Conservation (phyloP, 2,113 vertebrate species). For the Gasterosteus nipponicus region DNA sequence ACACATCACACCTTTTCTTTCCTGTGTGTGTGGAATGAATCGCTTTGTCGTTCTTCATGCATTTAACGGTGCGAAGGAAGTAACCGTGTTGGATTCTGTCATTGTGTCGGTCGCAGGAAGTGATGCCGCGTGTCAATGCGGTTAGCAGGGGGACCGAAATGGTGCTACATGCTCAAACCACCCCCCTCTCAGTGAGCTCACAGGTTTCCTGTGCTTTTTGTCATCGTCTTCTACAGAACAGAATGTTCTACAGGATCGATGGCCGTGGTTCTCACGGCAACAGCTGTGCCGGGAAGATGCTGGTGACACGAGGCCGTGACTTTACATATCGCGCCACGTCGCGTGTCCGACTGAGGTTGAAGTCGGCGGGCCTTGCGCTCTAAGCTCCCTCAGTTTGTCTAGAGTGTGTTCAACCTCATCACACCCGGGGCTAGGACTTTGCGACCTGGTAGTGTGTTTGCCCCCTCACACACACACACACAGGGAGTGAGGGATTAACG, state of each 20-base stretch:
- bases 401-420: conserved; percentile 29
- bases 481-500: conserved; percentile 68
- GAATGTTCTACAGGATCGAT: conserved; percentile 27
- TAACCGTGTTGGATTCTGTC: conserved; percentile 34
- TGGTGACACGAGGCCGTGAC: conserved; percentile 24
- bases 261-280: conserved; percentile 45
- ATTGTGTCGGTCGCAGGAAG: conserved; percentile 64
- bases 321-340: conserved; percentile 53
- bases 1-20: conserved; percentile 20
- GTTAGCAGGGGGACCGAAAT: conserved; percentile 27
- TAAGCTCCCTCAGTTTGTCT: conserved; percentile 3
- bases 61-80: conserved; percentile 29
- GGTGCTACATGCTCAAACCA: conserved; percentile 6
- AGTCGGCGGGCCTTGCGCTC: conserved; percentile 24
- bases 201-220: conserved; percentile 71
- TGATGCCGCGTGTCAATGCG: conserved; percentile 57
- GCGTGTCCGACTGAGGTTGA: conserved; percentile 49
- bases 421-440: conserved; percentile 32
- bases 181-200: conserved; percentile 21
- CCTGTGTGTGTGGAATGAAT: conserved; percentile 31
- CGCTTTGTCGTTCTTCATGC: conserved; percentile 32
- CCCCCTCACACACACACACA: conserved; percentile 10
- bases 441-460: conserved; percentile 38
- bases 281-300: conserved; percentile 49
- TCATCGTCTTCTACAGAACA: conserved; percentile 39